Base-by-base conservation (phyloP, 2,113 vertebrate species). In the Apaloderma vittatum region DNA sequence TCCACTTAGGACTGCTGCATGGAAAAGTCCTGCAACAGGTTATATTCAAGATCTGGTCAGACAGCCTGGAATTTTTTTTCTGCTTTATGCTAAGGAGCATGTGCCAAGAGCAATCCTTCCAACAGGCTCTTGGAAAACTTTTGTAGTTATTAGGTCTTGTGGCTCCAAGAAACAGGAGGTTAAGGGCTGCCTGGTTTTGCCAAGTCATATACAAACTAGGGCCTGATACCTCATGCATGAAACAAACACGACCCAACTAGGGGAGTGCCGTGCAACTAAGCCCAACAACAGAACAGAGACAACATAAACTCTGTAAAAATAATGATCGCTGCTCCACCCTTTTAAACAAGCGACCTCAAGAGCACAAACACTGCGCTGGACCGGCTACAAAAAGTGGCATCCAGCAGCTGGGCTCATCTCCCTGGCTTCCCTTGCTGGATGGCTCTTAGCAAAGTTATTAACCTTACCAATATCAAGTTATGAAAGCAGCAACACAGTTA, bases 1-100 rank as follows among this genome's bases (percentile, higher is more conserved):
- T 95, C 65, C 22, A 21, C 66, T 82, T 90, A 95, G 59, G 77
- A 49, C 51, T 36, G 49, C 29, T 79, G 59, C 30, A 85, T 0
- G 88, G 96, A 94, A 97, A 97, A 96, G 72, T 93, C 70, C 70
- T 88, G 86, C 84, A 92, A 91, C 91, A 94, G 66, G 27, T 89
- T 90, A 85, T 36, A 70, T 62, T 66, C 13, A 57, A 79, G 74
- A 66, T 87, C 80, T 94, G 67, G 66, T 93, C 66, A 89, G 70
- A 87, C 62, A 95, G 89, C 27, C 58, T 88, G 90, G 93, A 96
- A 96, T 92, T 88, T 81, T 58, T 72, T 76, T 97, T 85, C 92
- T 86, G 52, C 40, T 70, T 96, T 81, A 57, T 57, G 46, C 68
- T 85, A 77, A 86, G 83, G 37, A 77, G 21, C 9, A 11, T 27